Conservation (phyloP, 2,888 invertebrate species). For the Tipula lateralis region DNA sequence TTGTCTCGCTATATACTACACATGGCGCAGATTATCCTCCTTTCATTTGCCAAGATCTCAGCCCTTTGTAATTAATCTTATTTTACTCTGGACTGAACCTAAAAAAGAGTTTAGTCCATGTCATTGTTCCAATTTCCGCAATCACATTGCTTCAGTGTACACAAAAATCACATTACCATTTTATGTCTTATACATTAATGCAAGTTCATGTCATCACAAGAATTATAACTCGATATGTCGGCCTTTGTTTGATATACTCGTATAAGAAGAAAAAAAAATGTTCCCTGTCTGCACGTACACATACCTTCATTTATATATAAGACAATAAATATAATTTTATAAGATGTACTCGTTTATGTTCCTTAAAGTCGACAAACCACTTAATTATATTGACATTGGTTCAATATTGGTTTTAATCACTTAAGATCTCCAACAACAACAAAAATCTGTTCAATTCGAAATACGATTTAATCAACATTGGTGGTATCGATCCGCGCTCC, state of each 20-base stretch:
- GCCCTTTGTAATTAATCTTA: too few species aligned
- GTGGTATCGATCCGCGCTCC: background rate
- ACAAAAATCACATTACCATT: background rate
- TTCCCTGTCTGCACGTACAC: background rate
- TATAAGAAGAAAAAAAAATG: background rate
- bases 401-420: constrained; percentile 13
- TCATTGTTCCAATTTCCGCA: background rate
- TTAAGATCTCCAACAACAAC: background rate
- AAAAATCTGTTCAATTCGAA: background rate
- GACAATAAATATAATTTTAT: background rate
- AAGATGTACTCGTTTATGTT: background rate
- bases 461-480: background rate
- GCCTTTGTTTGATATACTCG: background rate
- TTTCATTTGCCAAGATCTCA: too few species aligned
- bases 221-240: background rate
- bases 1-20: too few species aligned
- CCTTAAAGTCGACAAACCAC: constrained; percentile 11
- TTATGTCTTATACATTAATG: background rate
- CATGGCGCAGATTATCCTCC: too few species aligned
- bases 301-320: too few species aligned
- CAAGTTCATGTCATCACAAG: background rate
- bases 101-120: background rate
- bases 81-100: too few species aligned
- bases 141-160: background rate
- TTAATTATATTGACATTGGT: constrained; percentile 1